Evolutionary conservation across 2,797 vertebrate species (phyloP).

Genomic region (Vultur gryphus): DNA sequence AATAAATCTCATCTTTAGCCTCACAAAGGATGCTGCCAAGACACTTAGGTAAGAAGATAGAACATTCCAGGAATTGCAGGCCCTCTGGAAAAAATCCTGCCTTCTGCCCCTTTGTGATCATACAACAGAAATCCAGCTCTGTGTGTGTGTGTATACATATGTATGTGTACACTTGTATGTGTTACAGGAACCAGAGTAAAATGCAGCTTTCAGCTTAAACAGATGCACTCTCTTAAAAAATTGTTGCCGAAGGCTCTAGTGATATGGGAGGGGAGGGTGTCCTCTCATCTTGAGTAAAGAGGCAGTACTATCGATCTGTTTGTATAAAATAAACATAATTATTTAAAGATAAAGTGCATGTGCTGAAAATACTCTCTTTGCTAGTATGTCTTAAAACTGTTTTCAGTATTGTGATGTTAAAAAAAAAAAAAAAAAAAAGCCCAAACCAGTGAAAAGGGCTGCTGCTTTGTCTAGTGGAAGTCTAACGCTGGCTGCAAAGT

Average conservation of each 20-base stretch:
- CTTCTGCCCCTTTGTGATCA: not conserved
- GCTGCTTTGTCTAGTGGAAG: not conserved
- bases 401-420: not conserved
- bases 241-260: not conserved
- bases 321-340: not conserved
- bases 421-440: not conserved
- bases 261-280: fast-evolving
- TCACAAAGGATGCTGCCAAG: not conserved
- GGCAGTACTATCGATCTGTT: not conserved
- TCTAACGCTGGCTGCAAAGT: not conserved
- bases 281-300: not conserved
- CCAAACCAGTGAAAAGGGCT: not conserved
- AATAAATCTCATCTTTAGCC: not conserved
- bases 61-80: not conserved
- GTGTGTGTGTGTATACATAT: not conserved
- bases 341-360: not conserved
- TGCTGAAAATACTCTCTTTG: not conserved
- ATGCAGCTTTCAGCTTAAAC: not conserved
- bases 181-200: not conserved
- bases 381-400: not conserved
- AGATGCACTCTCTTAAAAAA: not conserved
- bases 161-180: not conserved
- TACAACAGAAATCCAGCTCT: not conserved
- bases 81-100: not conserved
- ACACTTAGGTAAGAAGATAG: not conserved